These are phyloP conservation scores for Erebia palarica DNA, from an alignment of 2,888 invertebrate genomes.

Conservation along the genomic window DNA sequence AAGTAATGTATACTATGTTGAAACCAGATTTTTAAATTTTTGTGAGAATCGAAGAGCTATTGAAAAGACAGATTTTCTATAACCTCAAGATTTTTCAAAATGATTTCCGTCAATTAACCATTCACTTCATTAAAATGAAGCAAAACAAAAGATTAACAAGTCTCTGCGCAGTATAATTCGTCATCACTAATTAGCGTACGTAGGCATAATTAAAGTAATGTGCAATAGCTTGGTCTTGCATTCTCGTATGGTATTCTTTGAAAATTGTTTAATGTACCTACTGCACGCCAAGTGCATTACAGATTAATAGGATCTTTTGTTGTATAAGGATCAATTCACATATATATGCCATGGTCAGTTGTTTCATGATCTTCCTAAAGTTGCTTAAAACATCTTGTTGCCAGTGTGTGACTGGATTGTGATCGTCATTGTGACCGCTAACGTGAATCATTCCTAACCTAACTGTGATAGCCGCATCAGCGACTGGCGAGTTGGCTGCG, in stretches of 20 bases:
- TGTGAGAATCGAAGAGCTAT: not conserved
- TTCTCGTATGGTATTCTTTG: constrained; percentile 28
- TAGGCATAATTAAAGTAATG: constrained; percentile 31
- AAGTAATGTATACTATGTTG: too few relatives aligned
- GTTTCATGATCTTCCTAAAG: not conserved
- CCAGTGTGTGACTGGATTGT: not conserved
- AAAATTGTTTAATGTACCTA: constrained; percentile 21
- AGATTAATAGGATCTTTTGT: not conserved
- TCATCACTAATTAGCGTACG: constrained; percentile 34
- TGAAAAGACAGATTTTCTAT: not conserved
- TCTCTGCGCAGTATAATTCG: constrained; percentile 30
- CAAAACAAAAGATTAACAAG: constrained; percentile 18
- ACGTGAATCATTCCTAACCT: constrained; percentile 23
- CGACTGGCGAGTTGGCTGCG: constrained; percentile 26
- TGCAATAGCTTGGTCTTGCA: constrained; percentile 29
- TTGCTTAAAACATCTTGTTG: not conserved
- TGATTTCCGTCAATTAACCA: not conserved
- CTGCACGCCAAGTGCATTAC: constrained; percentile 28
- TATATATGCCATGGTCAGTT: not conserved
- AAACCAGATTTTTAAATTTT: too few relatives aligned
- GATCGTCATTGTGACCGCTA: constrained; percentile 11
- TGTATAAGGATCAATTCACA: not conserved
- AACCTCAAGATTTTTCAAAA: not conserved
- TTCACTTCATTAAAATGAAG: constrained; percentile 2
- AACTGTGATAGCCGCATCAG: constrained; percentile 41